phyloP scores from a whole-genome alignment of 2,888 invertebrate genomes.

The Diabrotica balteata region DNA sequence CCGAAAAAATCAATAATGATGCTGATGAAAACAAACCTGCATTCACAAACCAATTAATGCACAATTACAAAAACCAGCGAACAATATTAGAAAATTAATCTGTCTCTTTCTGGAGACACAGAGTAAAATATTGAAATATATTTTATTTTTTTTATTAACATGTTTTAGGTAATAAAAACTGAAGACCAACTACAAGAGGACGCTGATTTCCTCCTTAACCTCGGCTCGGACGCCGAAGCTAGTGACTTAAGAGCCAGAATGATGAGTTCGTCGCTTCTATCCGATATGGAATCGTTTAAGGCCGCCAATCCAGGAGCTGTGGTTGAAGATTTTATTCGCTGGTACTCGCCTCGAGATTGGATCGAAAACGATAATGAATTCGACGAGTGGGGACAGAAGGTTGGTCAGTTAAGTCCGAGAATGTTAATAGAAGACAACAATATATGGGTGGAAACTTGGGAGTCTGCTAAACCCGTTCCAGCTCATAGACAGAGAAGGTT shows the following conservation, averaged over 20 bases:
- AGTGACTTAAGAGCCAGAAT: constrained; percentile 87
- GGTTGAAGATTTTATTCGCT: constrained; percentile 94
- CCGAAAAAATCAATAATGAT: too few species aligned
- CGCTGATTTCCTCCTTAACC: constrained; percentile 82
- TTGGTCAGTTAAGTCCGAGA: constrained; percentile 79
- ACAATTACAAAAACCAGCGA: too few species aligned
- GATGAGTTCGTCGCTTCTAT: constrained; percentile 93
- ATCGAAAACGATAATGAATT: constrained; percentile 64
- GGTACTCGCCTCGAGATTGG: constrained; percentile 99
- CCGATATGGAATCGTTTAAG: constrained; percentile 99
- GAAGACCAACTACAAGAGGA: constrained; percentile 96
- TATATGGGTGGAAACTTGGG: constrained; percentile 90
- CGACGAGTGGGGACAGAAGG: constrained; percentile 67
- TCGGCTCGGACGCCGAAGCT: constrained; percentile 85
- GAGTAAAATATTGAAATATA: too few species aligned
- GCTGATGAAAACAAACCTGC: too few species aligned
- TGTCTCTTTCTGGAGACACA: too few species aligned
- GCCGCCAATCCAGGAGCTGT: constrained; percentile 94
- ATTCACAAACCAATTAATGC: too few species aligned
- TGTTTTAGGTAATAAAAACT: constrained; percentile 76
- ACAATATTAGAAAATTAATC: too few species aligned
- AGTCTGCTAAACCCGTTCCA: constrained; percentile 85
- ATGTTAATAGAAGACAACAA: constrained; percentile 93
- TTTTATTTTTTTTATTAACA: background rate
- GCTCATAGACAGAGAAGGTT: constrained; percentile 88